These are phyloP conservation scores for Drosophila sturtevanti DNA, from an alignment of 1,140 invertebrate genomes.

Conservation along the genomic window DNA sequence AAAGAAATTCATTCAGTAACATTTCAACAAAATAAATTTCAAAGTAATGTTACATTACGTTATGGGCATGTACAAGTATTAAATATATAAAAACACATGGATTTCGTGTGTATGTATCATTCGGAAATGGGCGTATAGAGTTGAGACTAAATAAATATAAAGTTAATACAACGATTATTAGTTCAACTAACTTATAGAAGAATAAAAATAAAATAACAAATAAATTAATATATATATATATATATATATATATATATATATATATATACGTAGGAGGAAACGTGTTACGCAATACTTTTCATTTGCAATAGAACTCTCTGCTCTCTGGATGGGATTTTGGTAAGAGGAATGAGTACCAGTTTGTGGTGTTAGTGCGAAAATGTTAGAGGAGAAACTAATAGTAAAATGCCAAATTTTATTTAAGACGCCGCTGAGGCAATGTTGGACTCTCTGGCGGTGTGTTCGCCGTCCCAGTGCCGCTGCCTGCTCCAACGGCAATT, in stretches of 20 bases:
- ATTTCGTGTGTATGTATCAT: constrained; percentile 24
- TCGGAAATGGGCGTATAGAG: constrained; percentile 33
- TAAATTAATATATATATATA: constrained; percentile 67
- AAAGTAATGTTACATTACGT: background rate
- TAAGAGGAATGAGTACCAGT: constrained; percentile 62
- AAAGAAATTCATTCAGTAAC: constrained; percentile 23
- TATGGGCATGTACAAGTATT: constrained; percentile 21
- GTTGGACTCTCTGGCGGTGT: constrained; percentile 84
- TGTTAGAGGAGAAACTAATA: constrained; percentile 27
- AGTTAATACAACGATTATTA: constrained; percentile 58
- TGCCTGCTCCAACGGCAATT: constrained; percentile 60
- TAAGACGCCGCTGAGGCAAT: constrained; percentile 74
- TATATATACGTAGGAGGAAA: constrained; percentile 67
- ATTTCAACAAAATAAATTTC: constrained; percentile 40
- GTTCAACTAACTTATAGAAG: constrained; percentile 53
- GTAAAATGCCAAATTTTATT: constrained; percentile 58
- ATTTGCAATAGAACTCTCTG: constrained; percentile 57
- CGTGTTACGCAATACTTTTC: constrained; percentile 68
- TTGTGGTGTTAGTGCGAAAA: constrained; percentile 18
- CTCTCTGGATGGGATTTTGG: constrained; percentile 21
- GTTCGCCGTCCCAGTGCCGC: too few relatives aligned
- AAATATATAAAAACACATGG: constrained; percentile 29
- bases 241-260: too few relatives aligned
- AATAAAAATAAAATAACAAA: constrained; percentile 72
- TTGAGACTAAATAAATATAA: constrained; percentile 43